Base-by-base conservation (phyloP, 2,797 vertebrate genomes). In the Gymnoscopelus braueri region DNA sequence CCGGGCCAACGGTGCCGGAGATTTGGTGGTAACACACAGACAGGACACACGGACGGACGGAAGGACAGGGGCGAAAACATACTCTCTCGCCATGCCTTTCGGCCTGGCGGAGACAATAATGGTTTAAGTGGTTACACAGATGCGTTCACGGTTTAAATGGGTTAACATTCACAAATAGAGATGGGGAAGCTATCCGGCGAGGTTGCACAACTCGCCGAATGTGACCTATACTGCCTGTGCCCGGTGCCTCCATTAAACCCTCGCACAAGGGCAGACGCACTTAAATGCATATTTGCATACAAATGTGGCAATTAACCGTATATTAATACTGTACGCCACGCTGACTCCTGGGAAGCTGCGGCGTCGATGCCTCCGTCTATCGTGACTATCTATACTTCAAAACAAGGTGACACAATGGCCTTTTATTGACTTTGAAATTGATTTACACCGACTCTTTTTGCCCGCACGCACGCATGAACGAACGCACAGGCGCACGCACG, bases 251-350 rank as follows among this genome's bases (percentile, higher is more conserved):
- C 85, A 86, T 87, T 84, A 90, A 87, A 88, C 81, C 76, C 72
- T 86, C 80, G 78, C 81, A 77, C 82, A 84, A 91, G 87, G 87
- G 80, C 89, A 88, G 81, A 87, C 78, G 81, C 86, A 85, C 84
- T 90, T 90, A 87, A 91, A 91, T 86, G 87, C 84, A 89, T 90
- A 91, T 92, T 92, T 91, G 89, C 89, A 92, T 92, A 88, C 88
- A 91, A 90, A 91, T 91, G 83, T 83, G 71, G 72, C 87, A 81
- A 88, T 91, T 91, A 91, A 91, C 88, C 88, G 88, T 89, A 71
- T 88, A 71, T 88, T 89, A 87, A 84, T 89, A 84, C 87, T 76
- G 86, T 84, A 88, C 73, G 80, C 60, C 49, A 26, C 76, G 69
- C 64, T 71, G 65, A 80, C 71, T 86, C 60, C 61, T 2, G 24